Evolutionary conservation across 2,113 vertebrate genomes (phyloP), one percentile per base, ranked within the genome.

Genomic region (Thryonomys swinderianus): DNA sequence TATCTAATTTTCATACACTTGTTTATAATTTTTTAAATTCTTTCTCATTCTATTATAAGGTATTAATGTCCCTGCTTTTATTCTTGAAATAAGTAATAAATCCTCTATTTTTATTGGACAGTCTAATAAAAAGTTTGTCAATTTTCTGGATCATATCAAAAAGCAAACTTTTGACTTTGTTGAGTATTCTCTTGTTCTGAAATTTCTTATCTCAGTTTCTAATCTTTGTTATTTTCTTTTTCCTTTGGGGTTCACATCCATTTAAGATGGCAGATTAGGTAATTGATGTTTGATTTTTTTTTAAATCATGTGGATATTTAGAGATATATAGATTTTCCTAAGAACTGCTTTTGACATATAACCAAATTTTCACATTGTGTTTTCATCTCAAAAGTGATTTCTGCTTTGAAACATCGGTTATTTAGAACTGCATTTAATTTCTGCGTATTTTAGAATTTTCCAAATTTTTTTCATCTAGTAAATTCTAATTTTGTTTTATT

Each of bases 141-240:
- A n/a, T 83, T 90, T 96, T 94, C 23, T 40, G 73, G 17, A 88
- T 95, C n/a, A 61, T 92, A 83, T 64, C 30, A 66, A 20, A 59
- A 27, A 93, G 51, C 11, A 59, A 62, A 14, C 16, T 76, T 95
- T 74, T 71, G 12, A 6, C 79, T 90, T 88, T 32, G 18, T 79
- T 93, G 16, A n/a, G 76, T 80, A 45, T 81, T 55, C 7, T 74
- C 20, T 61, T 37, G 0, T 64, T 61, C 37, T 88, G 18, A 73
- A 37, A 25, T 87, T 69, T 87, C 8, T 85, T 45, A 88, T 42
- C 21, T 71, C 13, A 76, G 12, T 45, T 51, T 93, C 6, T 79
- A 81, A 71, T 71, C 5, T 69, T 83, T 71, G 20, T 80, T 86
- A 66, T 16, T 90, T 71, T 73, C 69, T 76, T 91, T 20, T 76